phyloP scores from a whole-genome alignment of 2,888 invertebrate genomes.

The Eugnorisma glareosa region DNA sequence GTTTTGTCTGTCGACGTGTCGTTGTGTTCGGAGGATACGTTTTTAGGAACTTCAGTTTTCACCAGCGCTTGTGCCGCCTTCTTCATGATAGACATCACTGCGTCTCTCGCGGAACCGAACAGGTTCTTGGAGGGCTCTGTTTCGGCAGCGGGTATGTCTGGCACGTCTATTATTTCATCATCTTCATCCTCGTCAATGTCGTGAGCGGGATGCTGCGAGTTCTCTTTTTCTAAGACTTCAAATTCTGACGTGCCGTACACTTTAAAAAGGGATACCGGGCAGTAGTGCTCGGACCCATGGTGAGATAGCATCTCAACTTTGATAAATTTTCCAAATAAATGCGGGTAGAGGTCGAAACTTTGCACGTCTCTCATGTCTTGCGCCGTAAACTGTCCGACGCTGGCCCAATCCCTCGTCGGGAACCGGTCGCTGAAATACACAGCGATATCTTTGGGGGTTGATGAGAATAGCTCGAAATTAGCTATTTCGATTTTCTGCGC shows the following conservation, averaged over 20 bases:
- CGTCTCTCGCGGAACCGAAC: conserved; percentile 96
- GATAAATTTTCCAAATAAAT: conserved; percentile 96
- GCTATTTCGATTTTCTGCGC: conserved; percentile 98
- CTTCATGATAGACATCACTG: conserved; percentile 97
- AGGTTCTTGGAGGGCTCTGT: conserved; percentile 92
- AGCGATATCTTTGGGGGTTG: conserved; percentile 97
- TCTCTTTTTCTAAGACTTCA: conserved; percentile 96
- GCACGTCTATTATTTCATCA: conserved; percentile 92
- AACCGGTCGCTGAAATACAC: conserved; percentile 97
- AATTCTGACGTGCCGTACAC: conserved; percentile 98
- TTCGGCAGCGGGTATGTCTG: conserved; percentile 86
- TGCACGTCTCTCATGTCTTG: conserved; percentile 96
- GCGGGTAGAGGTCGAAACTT: conserved; percentile 95
- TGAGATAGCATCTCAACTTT: conserved; percentile 98
- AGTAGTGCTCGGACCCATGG: conserved; percentile 99
- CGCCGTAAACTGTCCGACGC: conserved; percentile 96
- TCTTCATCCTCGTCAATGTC: conserved; percentile 92
- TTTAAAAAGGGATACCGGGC: conserved; percentile 98
- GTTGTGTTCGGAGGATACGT: conserved; percentile 89
- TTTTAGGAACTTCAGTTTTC: conserved; percentile 92
- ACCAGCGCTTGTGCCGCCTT: conserved; percentile 97
- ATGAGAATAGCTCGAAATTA: conserved; percentile 99
- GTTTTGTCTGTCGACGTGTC: conserved; percentile 84
- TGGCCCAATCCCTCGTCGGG: conserved; percentile 97
- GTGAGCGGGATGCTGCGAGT: conserved; percentile 91